Conservation (phyloP, 1,140 invertebrate species). For the Oryctes rhinoceros region DNA sequence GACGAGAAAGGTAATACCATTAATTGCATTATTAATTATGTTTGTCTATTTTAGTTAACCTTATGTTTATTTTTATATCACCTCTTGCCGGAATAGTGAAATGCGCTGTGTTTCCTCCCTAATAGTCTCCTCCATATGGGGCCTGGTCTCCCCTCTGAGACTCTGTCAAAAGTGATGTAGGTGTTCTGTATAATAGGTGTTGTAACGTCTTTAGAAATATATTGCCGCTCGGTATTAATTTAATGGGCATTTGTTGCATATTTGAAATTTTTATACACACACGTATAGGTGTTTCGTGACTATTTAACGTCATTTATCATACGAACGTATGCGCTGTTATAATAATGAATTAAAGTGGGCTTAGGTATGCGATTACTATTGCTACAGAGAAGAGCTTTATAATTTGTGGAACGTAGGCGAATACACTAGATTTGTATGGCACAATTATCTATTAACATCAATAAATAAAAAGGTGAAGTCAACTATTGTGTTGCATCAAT, state of each 20-base stretch:
- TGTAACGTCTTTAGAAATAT: slow-evolving; percentile 37
- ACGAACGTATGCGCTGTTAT: not conserved
- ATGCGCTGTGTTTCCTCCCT: slow-evolving; percentile 3
- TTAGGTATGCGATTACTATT: no score
- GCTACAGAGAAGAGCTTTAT: no score
- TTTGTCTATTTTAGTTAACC: slow-evolving; percentile 22
- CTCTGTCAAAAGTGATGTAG: slow-evolving; percentile 38
- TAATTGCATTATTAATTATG: slow-evolving; percentile 27
- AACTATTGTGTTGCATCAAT: no score
- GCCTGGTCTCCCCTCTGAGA: slow-evolving; percentile 29
- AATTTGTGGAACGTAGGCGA: no score
- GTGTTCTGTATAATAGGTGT: slow-evolving; percentile 40
- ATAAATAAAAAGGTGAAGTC: no score
- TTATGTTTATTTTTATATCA: slow-evolving; percentile 23
- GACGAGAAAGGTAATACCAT: slow-evolving; percentile 5
- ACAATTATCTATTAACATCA: no score
- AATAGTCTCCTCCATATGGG: slow-evolving; percentile 34
- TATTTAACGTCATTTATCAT: slow-evolving; percentile 1
- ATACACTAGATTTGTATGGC: no score
- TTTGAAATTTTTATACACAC: slow-evolving; percentile 6
- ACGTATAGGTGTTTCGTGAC: not conserved
- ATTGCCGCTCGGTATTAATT: slow-evolving; percentile 31
- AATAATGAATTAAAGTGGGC: not conserved
- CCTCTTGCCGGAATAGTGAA: not conserved
- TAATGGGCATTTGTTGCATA: slow-evolving; percentile 32